Evolutionary conservation across 2,888 invertebrate species (phyloP).

Genomic region (Isoperla grammatica): DNA sequence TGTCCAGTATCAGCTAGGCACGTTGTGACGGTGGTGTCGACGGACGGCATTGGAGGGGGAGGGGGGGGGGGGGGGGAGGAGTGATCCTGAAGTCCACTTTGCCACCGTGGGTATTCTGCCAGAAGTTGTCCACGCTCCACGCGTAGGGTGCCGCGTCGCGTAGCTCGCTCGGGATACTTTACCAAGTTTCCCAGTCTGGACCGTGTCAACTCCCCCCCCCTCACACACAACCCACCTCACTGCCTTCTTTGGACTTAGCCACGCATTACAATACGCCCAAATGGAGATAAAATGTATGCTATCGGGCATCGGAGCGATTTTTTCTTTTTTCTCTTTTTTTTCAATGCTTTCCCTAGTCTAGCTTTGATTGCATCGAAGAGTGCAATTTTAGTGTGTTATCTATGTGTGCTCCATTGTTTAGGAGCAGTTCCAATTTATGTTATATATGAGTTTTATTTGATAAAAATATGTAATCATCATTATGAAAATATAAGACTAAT

Average conservation of each 20-base stretch:
- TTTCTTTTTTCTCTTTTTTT: too few species aligned
- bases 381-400: too few species aligned
- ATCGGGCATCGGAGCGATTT: not conserved
- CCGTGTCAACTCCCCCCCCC: not conserved
- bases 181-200: constrained; percentile 6
- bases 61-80: constrained; percentile 6
- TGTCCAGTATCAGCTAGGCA: not conserved
- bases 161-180: not conserved
- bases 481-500: too few species aligned
- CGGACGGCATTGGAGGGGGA: not conserved
- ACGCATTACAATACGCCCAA: not conserved
- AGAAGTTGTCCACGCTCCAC: constrained; percentile 14
- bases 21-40: not conserved
- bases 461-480: too few species aligned
- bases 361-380: too few species aligned
- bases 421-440: too few species aligned
- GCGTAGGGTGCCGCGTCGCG: not conserved
- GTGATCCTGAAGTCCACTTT: constrained; percentile 28
- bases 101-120: constrained; percentile 29
- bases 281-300: constrained; percentile 4
- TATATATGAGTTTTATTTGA: too few species aligned
- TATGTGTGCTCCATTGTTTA: too few species aligned
- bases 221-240: not conserved
- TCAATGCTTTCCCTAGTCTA: too few species aligned
- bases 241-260: not conserved